Evolutionary conservation across 2,797 vertebrate genomes (phyloP).

Genomic region (Muscicapa comitata): DNA sequence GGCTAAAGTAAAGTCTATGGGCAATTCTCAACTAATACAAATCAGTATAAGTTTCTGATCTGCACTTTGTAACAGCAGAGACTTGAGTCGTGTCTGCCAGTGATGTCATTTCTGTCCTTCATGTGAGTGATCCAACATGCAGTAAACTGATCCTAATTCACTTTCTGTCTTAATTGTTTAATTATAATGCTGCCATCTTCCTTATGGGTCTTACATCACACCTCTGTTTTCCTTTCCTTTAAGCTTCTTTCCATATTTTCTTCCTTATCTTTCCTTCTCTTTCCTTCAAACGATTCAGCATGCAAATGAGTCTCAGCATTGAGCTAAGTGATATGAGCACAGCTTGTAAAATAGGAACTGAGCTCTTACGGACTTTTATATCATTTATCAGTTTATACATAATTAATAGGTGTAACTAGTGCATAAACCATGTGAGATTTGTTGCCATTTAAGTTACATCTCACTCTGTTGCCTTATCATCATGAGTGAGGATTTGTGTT

Average conservation of each 20-base stretch:
- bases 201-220: background rate
- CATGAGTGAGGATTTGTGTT: background rate
- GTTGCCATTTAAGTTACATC: background rate
- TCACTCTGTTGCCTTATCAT: background rate
- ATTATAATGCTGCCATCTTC: background rate
- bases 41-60: background rate
- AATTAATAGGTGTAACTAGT: background rate
- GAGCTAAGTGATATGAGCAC: background rate
- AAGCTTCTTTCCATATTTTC: background rate
- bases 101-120: background rate
- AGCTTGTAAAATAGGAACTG: background rate
- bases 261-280: background rate
- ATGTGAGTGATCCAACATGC: background rate
- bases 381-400: background rate
- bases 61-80: background rate
- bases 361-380: background rate
- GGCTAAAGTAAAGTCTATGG: background rate
- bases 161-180: background rate
- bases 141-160: background rate
- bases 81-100: background rate
- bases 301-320: background rate
- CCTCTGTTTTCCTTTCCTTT: background rate
- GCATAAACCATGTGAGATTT: background rate
- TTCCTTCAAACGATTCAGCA: background rate
- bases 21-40: background rate